These are phyloP conservation scores for Asbolus verrucosus DNA, from an alignment of 1,140 invertebrate species.

Conservation along the genomic window DNA sequence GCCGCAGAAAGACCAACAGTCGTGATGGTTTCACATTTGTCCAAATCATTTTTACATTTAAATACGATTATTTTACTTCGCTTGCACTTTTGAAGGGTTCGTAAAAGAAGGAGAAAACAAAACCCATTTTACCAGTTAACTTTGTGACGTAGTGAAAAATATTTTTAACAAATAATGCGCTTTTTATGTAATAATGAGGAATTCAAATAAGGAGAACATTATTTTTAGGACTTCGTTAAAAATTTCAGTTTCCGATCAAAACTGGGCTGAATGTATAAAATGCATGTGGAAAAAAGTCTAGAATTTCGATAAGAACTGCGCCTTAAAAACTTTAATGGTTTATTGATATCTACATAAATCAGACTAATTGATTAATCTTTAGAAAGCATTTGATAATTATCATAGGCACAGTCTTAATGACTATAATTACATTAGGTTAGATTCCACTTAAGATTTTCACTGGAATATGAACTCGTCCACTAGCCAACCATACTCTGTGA, in stretches of 20 bases:
- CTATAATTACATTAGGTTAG: conserved; percentile 30
- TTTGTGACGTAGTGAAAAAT: too few species aligned
- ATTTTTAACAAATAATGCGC: too few species aligned
- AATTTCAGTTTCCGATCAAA: not conserved
- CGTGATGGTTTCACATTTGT: too few species aligned
- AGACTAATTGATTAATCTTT: conserved; percentile 27
- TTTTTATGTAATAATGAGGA: too few species aligned
- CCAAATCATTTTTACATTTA: too few species aligned
- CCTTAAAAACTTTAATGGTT: conserved; percentile 15
- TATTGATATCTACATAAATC: conserved; percentile 23
- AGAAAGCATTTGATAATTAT: conserved; percentile 31
- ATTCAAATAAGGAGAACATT: too few species aligned
- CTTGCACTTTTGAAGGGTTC: too few species aligned
- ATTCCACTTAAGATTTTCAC: conserved; percentile 29
- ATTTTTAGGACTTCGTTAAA: too few species aligned
- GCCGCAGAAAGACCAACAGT: not conserved
- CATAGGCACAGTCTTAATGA: conserved; percentile 29
- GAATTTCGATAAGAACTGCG: conserved; percentile 1
- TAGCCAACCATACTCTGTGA: too few species aligned
- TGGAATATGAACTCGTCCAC: conserved; percentile 1
- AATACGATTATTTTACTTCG: too few species aligned
- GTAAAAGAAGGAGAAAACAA: too few species aligned
- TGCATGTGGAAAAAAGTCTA: not conserved
- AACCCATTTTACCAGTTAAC: too few species aligned
- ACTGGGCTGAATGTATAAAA: not conserved